A percentile compares a stretch with the other conserved stretches of the same genome.
Evolutionary conservation across 2,113 vertebrate species (phyloP).

Genomic region (Chionodraco myersi): DNA sequence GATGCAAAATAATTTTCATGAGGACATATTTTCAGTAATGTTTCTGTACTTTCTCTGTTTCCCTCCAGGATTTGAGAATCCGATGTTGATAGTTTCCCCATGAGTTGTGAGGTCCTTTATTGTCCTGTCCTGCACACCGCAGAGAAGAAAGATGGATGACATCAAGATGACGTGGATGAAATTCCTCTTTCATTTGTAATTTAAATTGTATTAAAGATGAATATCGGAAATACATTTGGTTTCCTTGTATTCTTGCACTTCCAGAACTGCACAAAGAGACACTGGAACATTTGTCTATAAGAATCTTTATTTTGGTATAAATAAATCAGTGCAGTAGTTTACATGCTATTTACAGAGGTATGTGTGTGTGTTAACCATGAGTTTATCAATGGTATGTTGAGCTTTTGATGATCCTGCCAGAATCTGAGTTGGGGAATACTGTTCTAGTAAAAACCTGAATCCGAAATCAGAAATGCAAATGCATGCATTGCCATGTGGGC

Average conservation of each 20-base stretch:
- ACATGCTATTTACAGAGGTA: constrained; percentile 65
- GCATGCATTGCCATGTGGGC: constrained; percentile 54
- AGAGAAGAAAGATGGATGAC: constrained; percentile 47
- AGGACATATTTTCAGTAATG: background rate
- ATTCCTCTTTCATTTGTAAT: constrained; percentile 68
- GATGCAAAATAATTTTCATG: background rate
- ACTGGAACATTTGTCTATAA: constrained; percentile 20
- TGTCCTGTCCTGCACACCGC: constrained; percentile 10
- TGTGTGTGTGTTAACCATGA: constrained; percentile 39
- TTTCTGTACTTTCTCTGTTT: constrained; percentile 8
- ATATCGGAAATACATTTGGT: constrained; percentile 7
- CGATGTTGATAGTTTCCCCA: constrained; percentile 47
- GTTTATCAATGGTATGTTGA: background rate
- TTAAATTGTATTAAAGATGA: constrained; percentile 69
- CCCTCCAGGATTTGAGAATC: constrained; percentile 56
- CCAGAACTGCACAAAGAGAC: background rate
- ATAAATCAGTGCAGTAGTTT: constrained; percentile 38
- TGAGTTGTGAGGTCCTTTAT: constrained; percentile 31
- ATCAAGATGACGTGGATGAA: constrained; percentile 55
- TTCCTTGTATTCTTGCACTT: background rate
- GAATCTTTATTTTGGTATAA: constrained; percentile 64
- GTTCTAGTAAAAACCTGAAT: constrained; percentile 37
- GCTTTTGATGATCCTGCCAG: background rate
- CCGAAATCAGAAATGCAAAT: constrained; percentile 25
- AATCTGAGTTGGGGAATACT: background rate